Evolutionary conservation across 2,797 vertebrate genomes (phyloP).

Genomic region (Yasuhikotakia modesta): DNA sequence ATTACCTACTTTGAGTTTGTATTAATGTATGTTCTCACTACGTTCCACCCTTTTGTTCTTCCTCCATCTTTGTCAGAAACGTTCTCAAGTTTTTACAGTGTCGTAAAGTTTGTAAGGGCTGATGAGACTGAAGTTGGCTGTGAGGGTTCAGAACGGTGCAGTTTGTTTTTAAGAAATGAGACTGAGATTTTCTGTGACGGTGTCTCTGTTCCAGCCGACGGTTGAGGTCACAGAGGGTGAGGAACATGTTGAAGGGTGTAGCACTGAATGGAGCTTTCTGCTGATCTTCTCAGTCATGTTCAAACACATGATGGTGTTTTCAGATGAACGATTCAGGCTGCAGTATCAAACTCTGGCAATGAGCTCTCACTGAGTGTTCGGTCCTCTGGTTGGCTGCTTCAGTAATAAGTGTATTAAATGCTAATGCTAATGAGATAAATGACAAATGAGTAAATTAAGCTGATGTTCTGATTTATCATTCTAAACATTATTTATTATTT

Average conservation of each 20-base stretch:
- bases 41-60: background rate
- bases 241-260: background rate
- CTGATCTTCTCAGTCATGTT: background rate
- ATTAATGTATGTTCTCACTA: too few relatives aligned
- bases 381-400: too few relatives aligned
- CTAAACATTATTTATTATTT: too few relatives aligned
- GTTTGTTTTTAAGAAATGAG: background rate
- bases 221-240: background rate
- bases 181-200: background rate
- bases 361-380: too few relatives aligned
- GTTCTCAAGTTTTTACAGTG: background rate
- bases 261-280: background rate
- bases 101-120: background rate
- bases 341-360: background rate
- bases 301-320: background rate
- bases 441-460: too few relatives aligned
- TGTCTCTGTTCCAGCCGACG: background rate
- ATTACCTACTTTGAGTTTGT: background rate
- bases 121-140: background rate
- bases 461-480: too few relatives aligned
- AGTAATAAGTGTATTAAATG: too few relatives aligned
- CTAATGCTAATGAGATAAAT: too few relatives aligned
- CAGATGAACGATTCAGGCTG: background rate
- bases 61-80: too few relatives aligned
- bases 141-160: background rate